Base-by-base conservation (phyloP, 2,113 vertebrate genomes). In the Ictidomys tridecemlineatus region DNA sequence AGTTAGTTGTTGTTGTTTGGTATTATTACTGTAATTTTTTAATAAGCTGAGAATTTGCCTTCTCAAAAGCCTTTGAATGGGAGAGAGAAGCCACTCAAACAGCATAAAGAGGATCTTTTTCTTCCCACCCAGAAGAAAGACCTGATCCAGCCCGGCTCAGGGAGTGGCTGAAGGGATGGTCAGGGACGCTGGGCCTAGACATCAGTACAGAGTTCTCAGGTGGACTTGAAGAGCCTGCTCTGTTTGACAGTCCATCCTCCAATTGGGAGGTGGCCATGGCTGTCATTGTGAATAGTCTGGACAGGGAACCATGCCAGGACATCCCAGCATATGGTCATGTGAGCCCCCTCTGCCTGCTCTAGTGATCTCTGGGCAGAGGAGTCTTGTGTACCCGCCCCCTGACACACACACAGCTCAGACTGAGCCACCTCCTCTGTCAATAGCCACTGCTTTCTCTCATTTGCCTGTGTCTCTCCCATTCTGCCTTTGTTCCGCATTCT, bases 341-440 rank as follows among this genome's bases (percentile, higher is more conserved):
- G 48, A 89, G 63, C 4, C 22, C 30, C 39, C 7, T 30, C 34
- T 42, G 39, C 26, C 63, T 53, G 45, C 32, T 85, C 18, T 30
- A n/a, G 48, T 69, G n/a, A 63, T 11, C 24, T 74, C 63, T 34
- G 18, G 20, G 32, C 53, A 88, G 20, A 74, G 4, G 13, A 16
- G 1, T 13, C 14, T 58, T 18, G 2, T 0, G 16, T 28, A 63
- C 16, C 20, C 17, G 10, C 10, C 3, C 39, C 63, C 7, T 20
- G 20, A 22, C 28, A 61, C 10, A 24, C 1, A 74, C 1, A 28
- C 24, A 30, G 1, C 32, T 70, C 9, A 51, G 28, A 32, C 2
- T 20, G 8, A 87, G 24, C 6, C 37, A 79, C 5, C 39, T 34
- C 16, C 37, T 16, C 58, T 17, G 5, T 9, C 22, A 11, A 16